phyloP scores from a whole-genome alignment of 1,140 invertebrate genomes.

The Lamellibrachia luymesi region DNA sequence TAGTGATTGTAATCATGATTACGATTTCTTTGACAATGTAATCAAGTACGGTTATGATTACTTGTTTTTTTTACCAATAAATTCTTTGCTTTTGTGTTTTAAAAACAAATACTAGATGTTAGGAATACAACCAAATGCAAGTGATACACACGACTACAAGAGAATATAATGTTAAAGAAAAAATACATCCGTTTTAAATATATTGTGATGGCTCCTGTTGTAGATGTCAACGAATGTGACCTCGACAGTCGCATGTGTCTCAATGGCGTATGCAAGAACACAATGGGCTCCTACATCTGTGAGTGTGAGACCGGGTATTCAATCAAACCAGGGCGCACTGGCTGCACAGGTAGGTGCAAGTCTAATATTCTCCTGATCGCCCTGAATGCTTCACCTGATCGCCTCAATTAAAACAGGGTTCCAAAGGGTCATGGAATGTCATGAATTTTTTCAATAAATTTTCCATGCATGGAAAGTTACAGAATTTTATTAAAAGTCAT shows the following conservation, averaged over 20 bases:
- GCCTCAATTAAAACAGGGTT: too few relatives aligned
- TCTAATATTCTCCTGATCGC: background rate
- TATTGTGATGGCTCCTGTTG: conserved; percentile 20
- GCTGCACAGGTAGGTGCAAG: conserved; percentile 51
- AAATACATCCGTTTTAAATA: background rate
- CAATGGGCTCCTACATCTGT: conserved; percentile 76
- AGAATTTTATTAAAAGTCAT: too few relatives aligned
- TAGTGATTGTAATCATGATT: too few relatives aligned
- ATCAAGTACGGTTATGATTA: too few relatives aligned
- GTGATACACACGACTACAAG: background rate
- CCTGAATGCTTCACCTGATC: too few relatives aligned
- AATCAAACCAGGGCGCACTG: conserved; percentile 47
- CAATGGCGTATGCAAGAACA: conserved; percentile 81
- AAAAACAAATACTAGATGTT: too few relatives aligned
- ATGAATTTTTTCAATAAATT: too few relatives aligned
- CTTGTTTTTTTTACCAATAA: too few relatives aligned
- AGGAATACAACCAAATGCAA: background rate
- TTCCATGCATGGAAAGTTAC: too few relatives aligned
- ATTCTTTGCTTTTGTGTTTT: too few relatives aligned
- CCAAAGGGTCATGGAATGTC: too few relatives aligned
- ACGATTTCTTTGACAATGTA: too few relatives aligned
- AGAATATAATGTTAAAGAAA: background rate
- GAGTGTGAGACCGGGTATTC: conserved; percentile 78
- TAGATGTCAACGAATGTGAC: conserved; percentile 69
- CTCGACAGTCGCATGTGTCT: conserved; percentile 64